Base-by-base conservation (phyloP, 2,888 invertebrate species). In the Hypsopygia costalis region DNA sequence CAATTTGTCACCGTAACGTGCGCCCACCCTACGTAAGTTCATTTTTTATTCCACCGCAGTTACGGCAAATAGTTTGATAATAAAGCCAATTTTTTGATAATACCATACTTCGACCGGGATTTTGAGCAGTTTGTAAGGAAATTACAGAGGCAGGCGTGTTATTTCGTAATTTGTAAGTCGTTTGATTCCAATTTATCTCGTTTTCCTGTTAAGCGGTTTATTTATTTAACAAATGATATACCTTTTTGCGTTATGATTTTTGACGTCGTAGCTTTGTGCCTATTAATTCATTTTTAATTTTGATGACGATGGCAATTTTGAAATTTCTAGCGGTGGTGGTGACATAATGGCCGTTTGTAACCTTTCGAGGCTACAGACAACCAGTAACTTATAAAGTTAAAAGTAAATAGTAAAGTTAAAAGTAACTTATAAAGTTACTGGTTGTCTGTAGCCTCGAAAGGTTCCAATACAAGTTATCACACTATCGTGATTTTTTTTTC, bases 11-110 rank as follows among this genome's bases (percentile, higher is more conserved):
- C 47, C 58, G 67, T 67, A 69, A 68, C 69, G 61, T 56, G 55
- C 69, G 60, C 66, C 65, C 76, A 69, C 74, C 82, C 81, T 20
- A 69, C 63, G 44, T 53, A 68, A 57, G 71, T 87, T 58, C 79
- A 85, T 87, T 80, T 85, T 87, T 87, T 77, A 88, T 83, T 79
- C 69, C 83, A 79, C 81, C 81, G 81, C 75, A 65, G 73, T 79
- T 79, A 76, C 68, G 70, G 78, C 78, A 62, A 77, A 81, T 76
- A 75, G 74, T 81, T 81, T 72, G 65, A 65, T 87, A 87, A 87
- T 88, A 81, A 74, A 81, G 82, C 79, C 85, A 85, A 87, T 87
- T 88, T 85, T 86, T 86, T 79, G 71, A 70, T 83, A 86, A 83
- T 86, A 65, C 74, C 55, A 70, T 59, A 58, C 57, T 49, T 58